Conservation (phyloP, 2,113 vertebrate species). For the Etheostoma spectabile region DNA sequence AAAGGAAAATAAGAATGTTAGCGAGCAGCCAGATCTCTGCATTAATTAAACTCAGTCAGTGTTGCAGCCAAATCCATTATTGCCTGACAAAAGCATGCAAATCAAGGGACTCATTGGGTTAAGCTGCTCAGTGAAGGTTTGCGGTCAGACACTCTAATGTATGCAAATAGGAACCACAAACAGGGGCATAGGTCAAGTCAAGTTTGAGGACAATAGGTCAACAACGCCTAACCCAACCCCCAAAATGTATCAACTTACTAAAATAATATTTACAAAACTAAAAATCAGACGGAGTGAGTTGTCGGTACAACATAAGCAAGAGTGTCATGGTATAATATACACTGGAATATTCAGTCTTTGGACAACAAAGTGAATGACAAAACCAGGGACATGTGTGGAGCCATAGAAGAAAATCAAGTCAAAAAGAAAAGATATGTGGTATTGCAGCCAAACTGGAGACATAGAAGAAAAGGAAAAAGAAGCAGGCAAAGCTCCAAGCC, state of each 20-base stretch:
- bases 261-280: slow-evolving; percentile 20
- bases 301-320: not conserved
- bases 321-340: slow-evolving; percentile 19
- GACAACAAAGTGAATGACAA: slow-evolving; percentile 53
- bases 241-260: slow-evolving; percentile 10
- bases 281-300: not conserved
- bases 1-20: slow-evolving; percentile 92
- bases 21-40: slow-evolving; percentile 88
- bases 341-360: slow-evolving; percentile 38
- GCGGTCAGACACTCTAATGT: slow-evolving; percentile 76
- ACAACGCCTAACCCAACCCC: slow-evolving; percentile 32
- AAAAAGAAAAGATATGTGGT: slow-evolving; percentile 66
- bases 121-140: slow-evolving; percentile 76
- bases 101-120: slow-evolving; percentile 80
- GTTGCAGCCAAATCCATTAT: slow-evolving; percentile 81
- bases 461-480: slow-evolving; percentile 71
- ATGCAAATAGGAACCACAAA: slow-evolving; percentile 82
- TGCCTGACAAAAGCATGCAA: slow-evolving; percentile 85
- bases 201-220: slow-evolving; percentile 68
- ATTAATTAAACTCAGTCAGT: slow-evolving; percentile 84
- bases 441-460: slow-evolving; percentile 76
- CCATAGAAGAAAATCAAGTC: slow-evolving; percentile 64
- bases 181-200: slow-evolving; percentile 71
- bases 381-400: slow-evolving; percentile 64
- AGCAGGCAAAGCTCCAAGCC: slow-evolving; percentile 76